phyloP scores from a whole-genome alignment of 2,888 invertebrate genomes.

The Amphipyra tragopoginis region DNA sequence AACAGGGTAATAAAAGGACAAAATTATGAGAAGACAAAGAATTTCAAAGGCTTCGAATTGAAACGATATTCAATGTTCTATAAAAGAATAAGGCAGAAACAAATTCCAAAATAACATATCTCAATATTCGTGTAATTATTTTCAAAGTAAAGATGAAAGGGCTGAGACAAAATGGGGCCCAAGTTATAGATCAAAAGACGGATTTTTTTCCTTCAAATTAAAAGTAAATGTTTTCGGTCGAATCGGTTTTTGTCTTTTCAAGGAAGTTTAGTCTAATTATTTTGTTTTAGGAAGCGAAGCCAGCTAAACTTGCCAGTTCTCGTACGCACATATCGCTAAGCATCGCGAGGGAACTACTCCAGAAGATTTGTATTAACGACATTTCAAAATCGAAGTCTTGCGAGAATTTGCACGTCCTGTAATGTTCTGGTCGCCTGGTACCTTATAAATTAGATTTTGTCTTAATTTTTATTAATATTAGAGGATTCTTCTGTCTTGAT shows the following conservation, averaged over 20 bases:
- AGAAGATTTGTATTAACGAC: slow-evolving; percentile 96
- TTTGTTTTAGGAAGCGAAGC: slow-evolving; percentile 85
- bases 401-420: slow-evolving; percentile 95
- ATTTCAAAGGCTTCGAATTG: slow-evolving; percentile 2
- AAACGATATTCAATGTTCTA: slow-evolving; percentile 4
- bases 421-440: slow-evolving; percentile 68
- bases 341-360: slow-evolving; percentile 94
- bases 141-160: slow-evolving; percentile 28
- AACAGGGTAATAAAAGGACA: slow-evolving; percentile 8
- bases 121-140: slow-evolving; percentile 31
- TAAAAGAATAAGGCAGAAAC: slow-evolving; percentile 14
- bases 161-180: slow-evolving; percentile 25
- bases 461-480: slow-evolving; percentile 33
- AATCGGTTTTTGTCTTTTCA: slow-evolving; percentile 17
- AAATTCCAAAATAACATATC: slow-evolving; percentile 6
- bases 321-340: slow-evolving; percentile 95
- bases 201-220: slow-evolving; percentile 16
- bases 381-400: slow-evolving; percentile 96
- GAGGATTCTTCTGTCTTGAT: slow-evolving; percentile 30
- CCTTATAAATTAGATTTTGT: slow-evolving; percentile 38
- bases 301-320: slow-evolving; percentile 93
- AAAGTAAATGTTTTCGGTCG: slow-evolving; percentile 4
- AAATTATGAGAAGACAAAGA: neutral
- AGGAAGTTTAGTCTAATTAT: slow-evolving; percentile 46
- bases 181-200: slow-evolving; percentile 26